phyloP scores from a whole-genome alignment of 1,140 invertebrate species.

The Pogonus chalceus region DNA sequence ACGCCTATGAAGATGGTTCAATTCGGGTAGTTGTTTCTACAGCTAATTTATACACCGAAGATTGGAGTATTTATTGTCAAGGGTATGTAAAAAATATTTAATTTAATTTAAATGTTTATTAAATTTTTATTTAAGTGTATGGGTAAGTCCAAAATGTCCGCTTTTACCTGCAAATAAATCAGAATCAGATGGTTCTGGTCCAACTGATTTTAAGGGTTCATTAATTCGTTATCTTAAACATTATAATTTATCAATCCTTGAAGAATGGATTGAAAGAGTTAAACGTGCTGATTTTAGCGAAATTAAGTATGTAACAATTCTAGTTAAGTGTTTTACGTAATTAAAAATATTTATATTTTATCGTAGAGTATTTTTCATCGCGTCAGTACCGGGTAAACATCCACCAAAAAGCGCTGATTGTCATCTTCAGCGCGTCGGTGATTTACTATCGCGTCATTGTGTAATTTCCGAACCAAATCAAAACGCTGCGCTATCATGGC shows the following conservation, averaged over 20 bases:
- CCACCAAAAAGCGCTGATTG: slow-evolving; percentile 44
- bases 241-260: slow-evolving; percentile 59
- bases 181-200: slow-evolving; percentile 62
- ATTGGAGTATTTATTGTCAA: slow-evolving; percentile 92
- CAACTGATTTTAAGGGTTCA: slow-evolving; percentile 76
- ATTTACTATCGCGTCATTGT: slow-evolving; percentile 53
- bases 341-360: slow-evolving; percentile 14
- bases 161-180: slow-evolving; percentile 40
- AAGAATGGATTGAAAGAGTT: slow-evolving; percentile 65
- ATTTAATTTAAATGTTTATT: slow-evolving; percentile 1
- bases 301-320: slow-evolving; percentile 53
- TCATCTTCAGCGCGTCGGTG: slow-evolving; percentile 62
- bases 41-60: slow-evolving; percentile 80
- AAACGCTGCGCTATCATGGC: slow-evolving; percentile 47
- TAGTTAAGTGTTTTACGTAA: neutral
- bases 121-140: slow-evolving; percentile 46
- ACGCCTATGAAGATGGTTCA: slow-evolving; percentile 71
- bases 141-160: slow-evolving; percentile 77
- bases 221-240: slow-evolving; percentile 69
- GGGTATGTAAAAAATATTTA: slow-evolving; percentile 48
- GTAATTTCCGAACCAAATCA: slow-evolving; percentile 40
- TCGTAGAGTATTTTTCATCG: slow-evolving; percentile 70
- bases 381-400: slow-evolving; percentile 74
- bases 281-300: slow-evolving; percentile 65
- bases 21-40: slow-evolving; percentile 82